These are phyloP conservation scores for Chelon auratus DNA, from an alignment of 2,797 vertebrate genomes.

Conservation along the genomic window DNA sequence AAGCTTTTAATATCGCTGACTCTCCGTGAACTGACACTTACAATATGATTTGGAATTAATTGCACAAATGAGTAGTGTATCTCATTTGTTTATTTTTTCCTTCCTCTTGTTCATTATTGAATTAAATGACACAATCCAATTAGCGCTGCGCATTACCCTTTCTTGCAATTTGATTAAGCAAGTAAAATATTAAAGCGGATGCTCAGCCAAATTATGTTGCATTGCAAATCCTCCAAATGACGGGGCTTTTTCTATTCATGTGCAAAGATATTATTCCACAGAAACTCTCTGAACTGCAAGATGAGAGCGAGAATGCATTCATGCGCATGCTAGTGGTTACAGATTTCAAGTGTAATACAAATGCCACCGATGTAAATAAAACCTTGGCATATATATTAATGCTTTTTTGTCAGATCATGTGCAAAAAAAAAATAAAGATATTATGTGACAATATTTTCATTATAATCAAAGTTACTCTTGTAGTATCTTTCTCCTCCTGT, in stretches of 20 bases:
- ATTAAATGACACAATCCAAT: conserved; percentile 83
- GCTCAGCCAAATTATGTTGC: conserved; percentile 75
- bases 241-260: conserved; percentile 52
- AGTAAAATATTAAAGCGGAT: conserved; percentile 76
- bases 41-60: conserved; percentile 73
- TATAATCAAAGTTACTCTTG: conserved; percentile 34
- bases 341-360: no score
- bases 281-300: conserved; percentile 29
- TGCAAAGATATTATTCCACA: conserved; percentile 47
- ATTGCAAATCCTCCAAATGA: conserved; percentile 75
- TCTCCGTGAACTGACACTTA: conserved; percentile 55
- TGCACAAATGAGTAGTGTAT: conserved; percentile 73
- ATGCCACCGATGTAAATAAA: no score
- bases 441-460: conserved; percentile 25
- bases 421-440: conserved; percentile 10
- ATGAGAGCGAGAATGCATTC: conserved; percentile 8
- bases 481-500: conserved; percentile 26
- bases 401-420: no score
- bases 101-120: conserved; percentile 75
- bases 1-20: conserved; percentile 49
- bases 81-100: conserved; percentile 72
- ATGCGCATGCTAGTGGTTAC: conserved; percentile 20
- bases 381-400: no score
- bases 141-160: conserved; percentile 77
- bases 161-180: conserved; percentile 79